Evolutionary conservation across 2,113 vertebrate genomes (phyloP).

Genomic region (Benitochromis conjunctus): DNA sequence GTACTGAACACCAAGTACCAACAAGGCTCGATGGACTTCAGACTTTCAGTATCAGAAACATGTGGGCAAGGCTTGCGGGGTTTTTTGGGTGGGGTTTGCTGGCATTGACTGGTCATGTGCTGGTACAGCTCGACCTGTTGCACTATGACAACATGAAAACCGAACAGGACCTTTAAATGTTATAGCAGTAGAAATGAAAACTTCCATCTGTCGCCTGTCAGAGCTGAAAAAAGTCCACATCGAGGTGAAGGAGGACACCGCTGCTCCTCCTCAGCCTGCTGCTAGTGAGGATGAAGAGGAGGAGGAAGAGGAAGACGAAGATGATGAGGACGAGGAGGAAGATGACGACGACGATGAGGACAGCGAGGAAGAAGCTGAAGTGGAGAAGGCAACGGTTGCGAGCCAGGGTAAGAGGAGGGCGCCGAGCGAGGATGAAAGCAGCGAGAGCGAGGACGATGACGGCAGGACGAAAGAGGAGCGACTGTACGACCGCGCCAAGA

Average conservation of each 20-base stretch:
- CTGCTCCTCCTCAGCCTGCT: slow-evolving; percentile 64
- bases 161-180: neutral
- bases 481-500: slow-evolving; percentile 90
- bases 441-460: slow-evolving; percentile 88
- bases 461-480: slow-evolving; percentile 90
- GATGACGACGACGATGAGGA: slow-evolving; percentile 76
- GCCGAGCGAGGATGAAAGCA: slow-evolving; percentile 83
- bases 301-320: slow-evolving; percentile 81
- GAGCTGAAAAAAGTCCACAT: slow-evolving; percentile 91
- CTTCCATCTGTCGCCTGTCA: slow-evolving; percentile 21
- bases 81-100: accelerated
- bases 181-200: neutral
- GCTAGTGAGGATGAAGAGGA: slow-evolving; percentile 80
- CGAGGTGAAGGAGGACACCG: slow-evolving; percentile 88
- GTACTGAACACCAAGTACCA: too few species aligned
- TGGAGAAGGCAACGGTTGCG: slow-evolving; percentile 70
- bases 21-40: neutral
- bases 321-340: slow-evolving; percentile 43
- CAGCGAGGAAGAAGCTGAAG: slow-evolving; percentile 13
- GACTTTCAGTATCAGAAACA: neutral
- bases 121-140: neutral
- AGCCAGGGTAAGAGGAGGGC: slow-evolving; percentile 63
- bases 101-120: neutral
- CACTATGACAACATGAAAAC: neutral
- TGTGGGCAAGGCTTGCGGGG: neutral